Base-by-base conservation (phyloP, 2,888 invertebrate species). In the Priocnemis perturbator region DNA sequence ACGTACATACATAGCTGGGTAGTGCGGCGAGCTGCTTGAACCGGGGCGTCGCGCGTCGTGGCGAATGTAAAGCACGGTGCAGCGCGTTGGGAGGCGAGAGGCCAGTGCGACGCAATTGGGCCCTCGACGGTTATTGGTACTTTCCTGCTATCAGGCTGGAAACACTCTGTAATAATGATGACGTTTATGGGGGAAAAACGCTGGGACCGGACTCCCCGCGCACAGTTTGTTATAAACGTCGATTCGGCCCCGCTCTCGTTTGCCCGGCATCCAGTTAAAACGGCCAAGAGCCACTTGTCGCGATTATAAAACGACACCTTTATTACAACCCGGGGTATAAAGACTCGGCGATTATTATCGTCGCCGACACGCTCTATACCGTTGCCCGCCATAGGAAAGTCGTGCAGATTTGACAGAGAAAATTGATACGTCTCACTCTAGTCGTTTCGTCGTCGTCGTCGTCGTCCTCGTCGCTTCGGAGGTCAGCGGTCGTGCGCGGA, bases 91-190 rank as follows among this genome's bases (percentile, higher is more conserved):
- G n/a, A n/a, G n/a, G n/a, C n/a, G n/a, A n/a, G n/a, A n/a, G n/a
- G n/a, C n/a, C n/a, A n/a, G 37, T 23, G 14, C 37, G 50, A 11
- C 45, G 64, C 59, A 68, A 68, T 64, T 44, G 48, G 64, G 14
- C n/a, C 62, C 67, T 26, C 67, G 45, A 60, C 21, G 67, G 63
- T 70, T 70, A 70, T 70, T 70, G 67, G 67, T 67, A 58, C 48
- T 67, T 62, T 67, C 59, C 70, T 68, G 60, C 64, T 64, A 67
- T 67, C 67, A 37, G 61, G 37, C 45, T 15, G 19, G 58, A 56
- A 53, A 55, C 58, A 59, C 63, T 68, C 50, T 17, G 50, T 50
- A 50, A 50, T 37, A 37, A 37, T 37, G 37, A 37, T 50, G 50
- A 50, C 50, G 50, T 50, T 50, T 50, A 50, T 19, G 50, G 50